Base-by-base conservation (phyloP, 2,888 invertebrate species). In the Cryptocephalus primarius region DNA sequence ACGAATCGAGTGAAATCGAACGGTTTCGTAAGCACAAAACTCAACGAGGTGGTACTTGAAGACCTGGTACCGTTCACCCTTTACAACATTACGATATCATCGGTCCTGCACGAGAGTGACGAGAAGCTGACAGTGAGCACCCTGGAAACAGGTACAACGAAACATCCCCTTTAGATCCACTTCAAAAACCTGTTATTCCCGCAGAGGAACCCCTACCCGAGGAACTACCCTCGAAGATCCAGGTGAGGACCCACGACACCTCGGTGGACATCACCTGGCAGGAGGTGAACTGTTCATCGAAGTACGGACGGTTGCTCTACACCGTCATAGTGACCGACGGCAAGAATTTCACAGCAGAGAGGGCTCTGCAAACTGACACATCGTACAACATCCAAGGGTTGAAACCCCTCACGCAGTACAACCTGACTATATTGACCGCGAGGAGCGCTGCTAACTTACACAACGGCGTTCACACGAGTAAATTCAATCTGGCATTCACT, bases 51-150 rank as follows among this genome's bases (percentile, higher is more conserved):
- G 4, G 44, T 53, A 32, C 52, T 68, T 13, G 51, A 57, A 1
- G 55, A 64, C 48, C 52, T 68, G 10, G 43, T 66, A 13, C 68
- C 67, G 1, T 66, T 58, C 46, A 68, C 68, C 0, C 39, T 52
- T 10, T 68, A 68, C 46, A 62, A 62, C 43, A 50, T 68, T 10
- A 62, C 59, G 1, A 53, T 68, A 32, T 62, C 60, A 2, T 60
- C 63, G 45, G 55, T 65, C 33, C 47, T 68, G 10, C 63, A 64
- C 45, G 60, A 59, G 40, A 55, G 51, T 11, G 59, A 59, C 12
- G 56, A 58, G 44, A 44, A 49, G 33, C 9, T 60, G 2, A 45
- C 45, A 33, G 34, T 62, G 14, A 56, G 52, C 40, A 68, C 68
- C 10, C 22, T 58, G 40, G 62, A 63, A 47, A 57, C 62, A 55